These are phyloP conservation scores for Macroramphosus scolopax DNA, from an alignment of 2,797 vertebrate species.

Conservation along the genomic window DNA sequence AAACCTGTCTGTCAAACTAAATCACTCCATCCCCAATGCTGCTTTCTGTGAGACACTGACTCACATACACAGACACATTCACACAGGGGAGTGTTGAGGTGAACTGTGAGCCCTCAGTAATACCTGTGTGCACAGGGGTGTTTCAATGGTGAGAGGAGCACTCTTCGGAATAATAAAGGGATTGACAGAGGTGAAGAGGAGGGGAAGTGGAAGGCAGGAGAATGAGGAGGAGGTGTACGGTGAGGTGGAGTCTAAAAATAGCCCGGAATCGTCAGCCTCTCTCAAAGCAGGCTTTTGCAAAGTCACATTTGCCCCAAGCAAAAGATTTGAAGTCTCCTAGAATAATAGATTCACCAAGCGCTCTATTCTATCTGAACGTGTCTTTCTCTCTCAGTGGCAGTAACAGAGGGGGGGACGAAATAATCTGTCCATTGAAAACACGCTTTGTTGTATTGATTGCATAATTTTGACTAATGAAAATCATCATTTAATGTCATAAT, in stretches of 20 bases:
- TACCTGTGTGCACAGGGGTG: slow-evolving; percentile 69
- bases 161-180: slow-evolving; percentile 65
- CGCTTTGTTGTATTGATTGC: no score
- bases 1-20: slow-evolving; percentile 55
- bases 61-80: slow-evolving; percentile 7
- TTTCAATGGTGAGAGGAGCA: slow-evolving; percentile 53
- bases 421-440: slow-evolving; percentile 10
- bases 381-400: slow-evolving; percentile 24
- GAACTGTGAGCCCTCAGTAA: slow-evolving; percentile 55
- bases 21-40: slow-evolving; percentile 42
- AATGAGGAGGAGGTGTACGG: slow-evolving; percentile 8
- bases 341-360: slow-evolving; percentile 56
- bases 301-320: slow-evolving; percentile 64
- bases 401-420: neutral
- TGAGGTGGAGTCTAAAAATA: slow-evolving; percentile 60
- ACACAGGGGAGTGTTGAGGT: slow-evolving; percentile 31
- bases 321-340: slow-evolving; percentile 60
- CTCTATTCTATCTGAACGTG: slow-evolving; percentile 27
- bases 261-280: slow-evolving; percentile 39
- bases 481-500: no score
- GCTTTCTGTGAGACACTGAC: slow-evolving; percentile 12
- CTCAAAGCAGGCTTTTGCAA: slow-evolving; percentile 54
- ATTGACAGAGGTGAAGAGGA: slow-evolving; percentile 47
- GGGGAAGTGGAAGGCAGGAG: slow-evolving; percentile 29
- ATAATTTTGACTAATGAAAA: no score